These are phyloP conservation scores for Bambusicola thoracicus DNA, from an alignment of 2,113 vertebrate genomes.

Conservation along the genomic window DNA sequence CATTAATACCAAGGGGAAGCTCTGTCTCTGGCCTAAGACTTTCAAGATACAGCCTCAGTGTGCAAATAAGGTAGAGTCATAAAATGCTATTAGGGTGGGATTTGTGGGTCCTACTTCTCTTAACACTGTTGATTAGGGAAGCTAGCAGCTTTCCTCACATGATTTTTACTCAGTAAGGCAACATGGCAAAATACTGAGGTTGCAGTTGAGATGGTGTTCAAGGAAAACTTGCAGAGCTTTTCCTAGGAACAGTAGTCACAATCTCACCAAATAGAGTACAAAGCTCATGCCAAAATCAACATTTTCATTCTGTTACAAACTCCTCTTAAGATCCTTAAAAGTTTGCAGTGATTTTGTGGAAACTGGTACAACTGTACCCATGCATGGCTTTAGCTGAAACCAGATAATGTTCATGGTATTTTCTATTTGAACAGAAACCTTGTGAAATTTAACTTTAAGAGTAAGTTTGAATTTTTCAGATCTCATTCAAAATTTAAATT, in stretches of 20 bases:
- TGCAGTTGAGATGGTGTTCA: not conserved
- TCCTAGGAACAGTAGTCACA: not conserved
- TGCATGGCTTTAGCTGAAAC: not conserved
- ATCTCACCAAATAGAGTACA: not conserved
- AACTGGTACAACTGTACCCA: not conserved
- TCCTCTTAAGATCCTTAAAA: not conserved
- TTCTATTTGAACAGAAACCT: not conserved
- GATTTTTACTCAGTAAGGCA: not conserved
- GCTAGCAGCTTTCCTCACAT: not conserved
- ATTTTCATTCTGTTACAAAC: not conserved
- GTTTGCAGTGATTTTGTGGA: not conserved
- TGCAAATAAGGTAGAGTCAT: not conserved
- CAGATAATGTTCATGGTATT: not conserved
- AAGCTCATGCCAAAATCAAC: accelerated
- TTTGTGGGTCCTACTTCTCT: not conserved
- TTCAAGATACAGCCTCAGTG: not conserved
- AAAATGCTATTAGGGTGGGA: not conserved
- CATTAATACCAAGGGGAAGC: not conserved
- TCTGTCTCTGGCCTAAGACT: not conserved
- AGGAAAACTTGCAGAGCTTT: not conserved
- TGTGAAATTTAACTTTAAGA: not conserved
- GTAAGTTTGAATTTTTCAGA: not conserved
- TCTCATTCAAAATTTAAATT: not conserved
- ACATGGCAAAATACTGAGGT: not conserved
- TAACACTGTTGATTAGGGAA: not conserved